Conservation (phyloP, 2,113 vertebrate species). For the Melanerpes aurifrons region DNA sequence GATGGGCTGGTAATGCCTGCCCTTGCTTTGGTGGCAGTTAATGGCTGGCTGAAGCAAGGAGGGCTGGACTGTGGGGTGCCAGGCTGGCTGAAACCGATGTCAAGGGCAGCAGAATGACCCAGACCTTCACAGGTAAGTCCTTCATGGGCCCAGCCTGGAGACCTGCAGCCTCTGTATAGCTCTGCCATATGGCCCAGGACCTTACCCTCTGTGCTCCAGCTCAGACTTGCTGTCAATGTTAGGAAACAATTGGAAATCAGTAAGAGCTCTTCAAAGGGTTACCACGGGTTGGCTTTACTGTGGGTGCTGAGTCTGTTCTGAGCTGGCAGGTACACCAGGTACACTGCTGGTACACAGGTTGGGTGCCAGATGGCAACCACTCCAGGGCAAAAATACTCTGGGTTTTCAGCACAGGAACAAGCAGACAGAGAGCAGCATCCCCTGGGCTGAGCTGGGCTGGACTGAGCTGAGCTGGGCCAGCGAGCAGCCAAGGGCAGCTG, state of each 20-base stretch:
- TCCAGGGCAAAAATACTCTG: neutral
- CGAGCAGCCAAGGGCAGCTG: neutral
- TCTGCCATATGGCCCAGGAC: neutral
- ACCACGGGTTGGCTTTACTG: neutral
- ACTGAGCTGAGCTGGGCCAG: neutral
- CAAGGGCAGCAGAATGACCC: neutral
- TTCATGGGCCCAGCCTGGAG: neutral
- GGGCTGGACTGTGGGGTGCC: neutral
- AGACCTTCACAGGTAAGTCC: neutral
- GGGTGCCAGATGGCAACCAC: neutral
- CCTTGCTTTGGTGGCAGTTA: neutral
- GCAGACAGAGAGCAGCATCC: neutral
- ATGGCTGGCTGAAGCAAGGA: rapidly evolving
- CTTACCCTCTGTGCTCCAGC: neutral
- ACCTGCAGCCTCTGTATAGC: rapidly evolving
- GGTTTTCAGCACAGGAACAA: neutral
- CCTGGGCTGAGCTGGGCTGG: neutral
- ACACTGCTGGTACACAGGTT: neutral
- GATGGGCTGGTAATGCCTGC: neutral
- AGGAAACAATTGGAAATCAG: neutral
- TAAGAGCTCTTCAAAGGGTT: neutral
- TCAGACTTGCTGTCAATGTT: neutral
- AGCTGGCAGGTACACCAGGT: neutral
- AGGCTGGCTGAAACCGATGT: neutral
- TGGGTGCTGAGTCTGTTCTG: neutral